Percentiles rank a stretch among this genome's conserved stretches.
Conservation (phyloP, 1,140 invertebrate species). For the Micrasema longulum region DNA sequence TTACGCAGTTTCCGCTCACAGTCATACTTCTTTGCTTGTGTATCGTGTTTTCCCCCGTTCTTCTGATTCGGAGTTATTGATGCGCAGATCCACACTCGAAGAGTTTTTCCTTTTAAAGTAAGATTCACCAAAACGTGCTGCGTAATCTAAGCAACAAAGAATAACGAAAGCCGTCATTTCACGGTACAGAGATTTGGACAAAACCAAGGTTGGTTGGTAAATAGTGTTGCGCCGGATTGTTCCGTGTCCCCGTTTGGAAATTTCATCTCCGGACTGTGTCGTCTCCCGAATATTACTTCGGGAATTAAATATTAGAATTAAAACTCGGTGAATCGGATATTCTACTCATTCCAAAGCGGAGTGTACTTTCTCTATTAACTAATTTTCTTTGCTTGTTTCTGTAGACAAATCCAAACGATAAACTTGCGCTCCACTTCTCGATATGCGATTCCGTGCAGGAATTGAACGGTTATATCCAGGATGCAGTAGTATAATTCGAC, state of each 20-base stretch:
- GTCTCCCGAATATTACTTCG: constrained; percentile 3
- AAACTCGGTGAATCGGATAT: no score
- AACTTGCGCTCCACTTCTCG: no score
- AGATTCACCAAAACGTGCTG: constrained; percentile 20
- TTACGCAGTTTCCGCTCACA: constrained; percentile 21
- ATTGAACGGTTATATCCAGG: no score
- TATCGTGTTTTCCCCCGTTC: neutral
- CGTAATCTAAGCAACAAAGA: constrained; percentile 22
- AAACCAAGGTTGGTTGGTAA: constrained; percentile 26
- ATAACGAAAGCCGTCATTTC: constrained; percentile 18
- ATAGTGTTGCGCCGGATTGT: constrained; percentile 7
- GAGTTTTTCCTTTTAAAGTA: constrained; percentile 13
- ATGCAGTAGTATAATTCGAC: no score
- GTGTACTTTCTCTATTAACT: neutral
- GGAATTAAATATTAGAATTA: neutral
- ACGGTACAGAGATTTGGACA: constrained; percentile 13
- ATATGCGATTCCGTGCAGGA: no score
- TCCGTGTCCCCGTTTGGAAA: constrained; percentile 9
- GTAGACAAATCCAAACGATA: no score
- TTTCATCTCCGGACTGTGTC: constrained; percentile 26
- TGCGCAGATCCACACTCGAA: constrained; percentile 23
- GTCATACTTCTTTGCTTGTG: neutral
- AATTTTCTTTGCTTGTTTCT: constrained; percentile 6
- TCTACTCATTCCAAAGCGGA: neutral
- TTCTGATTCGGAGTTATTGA: constrained; percentile 8